phyloP scores from a whole-genome alignment of 1,140 invertebrate genomes.

The Arctopsyche grandis region DNA sequence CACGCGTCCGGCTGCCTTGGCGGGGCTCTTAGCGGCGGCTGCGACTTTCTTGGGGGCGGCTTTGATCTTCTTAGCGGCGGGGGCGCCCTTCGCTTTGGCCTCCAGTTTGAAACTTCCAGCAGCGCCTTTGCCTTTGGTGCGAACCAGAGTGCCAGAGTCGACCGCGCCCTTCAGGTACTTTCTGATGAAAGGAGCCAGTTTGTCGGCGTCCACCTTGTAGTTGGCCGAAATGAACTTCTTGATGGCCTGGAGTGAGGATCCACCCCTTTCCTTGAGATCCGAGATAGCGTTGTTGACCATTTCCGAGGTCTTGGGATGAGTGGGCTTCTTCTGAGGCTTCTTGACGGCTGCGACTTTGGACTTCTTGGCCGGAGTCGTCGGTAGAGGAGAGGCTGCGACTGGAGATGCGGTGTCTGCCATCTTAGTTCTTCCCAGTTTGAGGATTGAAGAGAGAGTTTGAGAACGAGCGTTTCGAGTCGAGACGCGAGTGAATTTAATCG shows the following conservation, averaged over 20 bases:
- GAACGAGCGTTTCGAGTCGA: background rate
- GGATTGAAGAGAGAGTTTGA: background rate
- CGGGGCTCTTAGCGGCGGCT: background rate
- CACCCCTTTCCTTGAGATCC: constrained; percentile 69
- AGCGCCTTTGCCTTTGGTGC: constrained; percentile 72
- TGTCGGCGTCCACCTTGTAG: constrained; percentile 70
- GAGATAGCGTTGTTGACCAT: constrained; percentile 71
- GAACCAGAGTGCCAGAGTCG: constrained; percentile 66
- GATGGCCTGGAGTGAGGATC: constrained; percentile 71
- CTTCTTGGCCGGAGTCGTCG: constrained; percentile 43
- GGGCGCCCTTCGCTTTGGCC: background rate
- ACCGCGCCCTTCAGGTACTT: constrained; percentile 71
- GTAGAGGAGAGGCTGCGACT: too few relatives aligned
- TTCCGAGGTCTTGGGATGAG: constrained; percentile 66
- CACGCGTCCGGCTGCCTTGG: background rate
- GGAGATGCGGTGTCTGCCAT: constrained; percentile 45
- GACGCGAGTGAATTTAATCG: background rate
- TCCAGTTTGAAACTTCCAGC: constrained; percentile 70
- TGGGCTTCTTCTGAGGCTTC: too few relatives aligned
- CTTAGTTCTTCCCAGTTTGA: too few relatives aligned
- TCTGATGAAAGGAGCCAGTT: constrained; percentile 70
- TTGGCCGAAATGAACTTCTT: constrained; percentile 72
- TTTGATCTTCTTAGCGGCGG: constrained; percentile 20
- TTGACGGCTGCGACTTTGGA: too few relatives aligned
- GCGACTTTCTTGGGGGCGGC: constrained; percentile 28